Evolutionary conservation across 2,113 vertebrate genomes (phyloP), one percentile per base, ranked within the genome.

Genomic region (Nestor notabilis): DNA sequence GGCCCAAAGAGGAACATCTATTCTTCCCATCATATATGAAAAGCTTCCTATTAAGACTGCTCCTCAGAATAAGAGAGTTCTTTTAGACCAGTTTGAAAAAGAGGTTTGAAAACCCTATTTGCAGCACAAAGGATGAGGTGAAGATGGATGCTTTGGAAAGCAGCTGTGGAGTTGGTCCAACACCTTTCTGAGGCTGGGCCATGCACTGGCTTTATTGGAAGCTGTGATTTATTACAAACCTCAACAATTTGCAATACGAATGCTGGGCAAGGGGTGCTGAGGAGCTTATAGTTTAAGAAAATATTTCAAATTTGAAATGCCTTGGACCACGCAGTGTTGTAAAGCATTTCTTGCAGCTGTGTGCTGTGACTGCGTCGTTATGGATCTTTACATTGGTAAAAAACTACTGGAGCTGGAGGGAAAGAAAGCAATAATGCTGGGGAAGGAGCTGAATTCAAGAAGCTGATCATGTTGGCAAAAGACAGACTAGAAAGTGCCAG

Each of bases 121-220:
- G 77, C 55, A 79, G 61, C 56, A 76, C 41, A 87, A 93, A 95
- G 69, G 7, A 0, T 37, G 71, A 93, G 47, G 47, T 71, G 86
- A 83, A 96, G 93, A 95, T 84, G 77, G 93, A 90, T 95, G 88
- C 47, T 84, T 95, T 88, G 90, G 90, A 97, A 94, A 80, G 61
- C 52, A 79, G 90, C 61, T 50, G 69, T 43, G 65, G 90, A 90
- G 79, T 13, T 87, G 76, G 69, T 82, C 90, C 90, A 95, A 66
- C 55, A 84, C 71, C 86, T 90, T 77, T 77, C 65, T 60, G 50
- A 93, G 72, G 33, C 72, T 83, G 77, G 49, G 65, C 78, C 63
- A 33, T 43, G 46, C 20, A 92, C 55, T 83, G 76, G 52, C 76
- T 93, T 76, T 55, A 78, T 60, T 71, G 72, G 65, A 88, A 93